Conservation (phyloP, 2,888 invertebrate genomes). For the Zaprionus bogoriensis region DNA sequence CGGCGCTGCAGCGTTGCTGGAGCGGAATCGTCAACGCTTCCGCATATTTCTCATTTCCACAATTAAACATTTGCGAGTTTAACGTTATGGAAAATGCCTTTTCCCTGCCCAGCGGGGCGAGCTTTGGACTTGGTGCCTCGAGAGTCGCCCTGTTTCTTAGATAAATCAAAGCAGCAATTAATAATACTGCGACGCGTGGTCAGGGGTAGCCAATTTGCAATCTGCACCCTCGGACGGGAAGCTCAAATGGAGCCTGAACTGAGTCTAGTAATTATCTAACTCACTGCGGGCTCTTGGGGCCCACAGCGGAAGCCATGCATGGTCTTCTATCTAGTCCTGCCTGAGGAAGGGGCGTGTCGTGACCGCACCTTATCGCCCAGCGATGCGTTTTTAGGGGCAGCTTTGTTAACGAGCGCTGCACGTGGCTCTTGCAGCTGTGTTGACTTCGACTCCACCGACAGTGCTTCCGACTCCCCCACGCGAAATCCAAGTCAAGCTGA, state of each 20-base stretch:
- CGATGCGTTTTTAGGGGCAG: constrained; percentile 32
- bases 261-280: constrained; percentile 58
- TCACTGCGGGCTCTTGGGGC: too few species aligned
- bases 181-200: constrained; percentile 50
- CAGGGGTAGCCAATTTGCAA: constrained; percentile 40
- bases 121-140: too few species aligned
- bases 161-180: constrained; percentile 76
- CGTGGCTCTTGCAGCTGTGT: constrained; percentile 29
- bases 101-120: too few species aligned
- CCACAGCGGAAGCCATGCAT: constrained; percentile 46
- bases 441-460: constrained; percentile 2
- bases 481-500: constrained; percentile 42
- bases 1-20: constrained; percentile 63
- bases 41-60: constrained; percentile 80
- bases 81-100: constrained; percentile 61
- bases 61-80: constrained; percentile 73
- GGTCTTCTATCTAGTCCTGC: neutral
- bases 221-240: constrained; percentile 56
- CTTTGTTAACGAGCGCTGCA: constrained; percentile 48
- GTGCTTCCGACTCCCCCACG: constrained; percentile 11
- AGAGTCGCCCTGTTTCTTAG: constrained; percentile 46
- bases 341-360: constrained; percentile 13
- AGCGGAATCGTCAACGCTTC: constrained; percentile 78
- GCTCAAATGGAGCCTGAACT: constrained; percentile 67
- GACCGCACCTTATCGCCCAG: constrained; percentile 7